Base-by-base conservation (phyloP, 2,113 vertebrate species). In the Sitta europaea region DNA sequence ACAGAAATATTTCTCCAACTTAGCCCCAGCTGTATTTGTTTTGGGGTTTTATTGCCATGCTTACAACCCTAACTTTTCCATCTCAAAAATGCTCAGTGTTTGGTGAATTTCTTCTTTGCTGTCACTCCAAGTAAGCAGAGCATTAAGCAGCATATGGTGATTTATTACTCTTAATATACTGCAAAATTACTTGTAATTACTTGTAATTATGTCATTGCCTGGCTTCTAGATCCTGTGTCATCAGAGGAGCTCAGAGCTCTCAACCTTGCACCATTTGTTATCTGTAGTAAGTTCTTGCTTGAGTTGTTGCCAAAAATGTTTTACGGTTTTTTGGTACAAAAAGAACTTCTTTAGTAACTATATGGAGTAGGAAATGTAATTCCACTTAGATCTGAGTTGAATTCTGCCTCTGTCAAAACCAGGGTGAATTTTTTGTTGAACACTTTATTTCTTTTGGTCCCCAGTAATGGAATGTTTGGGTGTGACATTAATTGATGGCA, bases 141-240 rank as follows among this genome's bases (percentile, higher is more conserved):
- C 53, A 57, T 53, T 88, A 50, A 85, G 51, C 72, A 87, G 62
- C 78, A 45, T 42, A 45, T 22, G 66, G 73, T 90, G 71, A 94
- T 88, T 86, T 93, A 68, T 90, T 81, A 50, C 79, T 50, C 63
- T 85, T 90, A 87, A 79, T 88, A 59, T 61, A 50, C 48, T 85
- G 38, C 72, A 86, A 68, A 86, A 68, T 61, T 28, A n/a, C 12
- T 38, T 86, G 20, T 85, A 57, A 75, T 85, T 74, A 35, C 25
- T 66, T 66, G 33, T 53, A 68, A 53, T 68, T 59, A 33, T 86
- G 54, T 45, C 72, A 61, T 12, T 67, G 61, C 27, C 83, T 67
- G 53, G 21, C 43, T 36, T 68, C 38, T 59, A 19, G 33, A 6
- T 33, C 53, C 63, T 1, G 1, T 59, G 84, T 68, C 72, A 59